Conservation (phyloP, 2,113 vertebrate species). For the Entelurus aequoreus region DNA sequence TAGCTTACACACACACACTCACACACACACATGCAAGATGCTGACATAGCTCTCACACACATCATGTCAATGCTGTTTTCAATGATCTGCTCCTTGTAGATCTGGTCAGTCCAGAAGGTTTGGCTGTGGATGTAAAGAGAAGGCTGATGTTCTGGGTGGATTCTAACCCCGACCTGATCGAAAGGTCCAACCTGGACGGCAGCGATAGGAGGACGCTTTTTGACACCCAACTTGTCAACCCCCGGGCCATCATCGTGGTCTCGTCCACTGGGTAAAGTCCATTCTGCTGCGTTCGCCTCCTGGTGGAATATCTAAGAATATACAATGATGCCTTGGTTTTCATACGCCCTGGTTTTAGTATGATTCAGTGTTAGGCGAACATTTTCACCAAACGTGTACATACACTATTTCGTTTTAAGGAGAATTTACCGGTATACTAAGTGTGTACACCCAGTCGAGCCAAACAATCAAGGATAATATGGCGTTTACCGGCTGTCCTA, state of each 20-base stretch:
- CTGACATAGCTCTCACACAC: too few species aligned
- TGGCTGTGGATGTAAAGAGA: constrained; percentile 82
- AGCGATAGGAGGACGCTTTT: constrained; percentile 79
- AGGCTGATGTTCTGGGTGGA: constrained; percentile 92
- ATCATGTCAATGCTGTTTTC: background rate
- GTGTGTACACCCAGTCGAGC: too few species aligned
- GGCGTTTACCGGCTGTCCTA: too few species aligned
- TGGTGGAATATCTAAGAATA: background rate
- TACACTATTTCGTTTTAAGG: too few species aligned
- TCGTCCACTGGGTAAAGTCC: constrained; percentile 79
- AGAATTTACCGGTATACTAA: too few species aligned
- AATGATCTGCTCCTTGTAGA: constrained; percentile 59
- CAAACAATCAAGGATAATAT: too few species aligned
- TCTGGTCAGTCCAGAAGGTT: constrained; percentile 89
- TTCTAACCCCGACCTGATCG: constrained; percentile 86
- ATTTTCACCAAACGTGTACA: too few species aligned
- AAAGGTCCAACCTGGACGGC: constrained; percentile 83
- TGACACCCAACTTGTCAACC: constrained; percentile 85
- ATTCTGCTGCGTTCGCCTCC: background rate
- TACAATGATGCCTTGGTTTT: too few species aligned
- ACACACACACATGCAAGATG: too few species aligned
- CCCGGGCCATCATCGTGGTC: constrained; percentile 89
- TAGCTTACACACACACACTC: too few species aligned
- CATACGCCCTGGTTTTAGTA: too few species aligned
- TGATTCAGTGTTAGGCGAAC: too few species aligned